phyloP scores from a whole-genome alignment of 1,140 invertebrate genomes.

The Pseudomyrmex flavicornis region DNA sequence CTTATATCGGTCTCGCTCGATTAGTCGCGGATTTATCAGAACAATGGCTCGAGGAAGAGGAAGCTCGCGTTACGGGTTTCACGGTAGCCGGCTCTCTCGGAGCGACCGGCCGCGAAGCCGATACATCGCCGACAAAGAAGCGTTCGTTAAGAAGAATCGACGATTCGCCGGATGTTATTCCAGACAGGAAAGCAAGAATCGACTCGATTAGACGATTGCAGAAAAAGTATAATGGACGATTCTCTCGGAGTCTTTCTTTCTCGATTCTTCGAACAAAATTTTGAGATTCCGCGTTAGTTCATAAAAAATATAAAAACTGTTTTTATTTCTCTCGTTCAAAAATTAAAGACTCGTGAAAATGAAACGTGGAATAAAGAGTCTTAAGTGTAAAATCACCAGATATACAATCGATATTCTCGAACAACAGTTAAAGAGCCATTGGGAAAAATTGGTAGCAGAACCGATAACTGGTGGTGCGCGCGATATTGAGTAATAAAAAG shows the following conservation, averaged over 20 bases:
- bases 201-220: constrained; percentile 31
- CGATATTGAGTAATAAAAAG: not conserved
- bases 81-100: constrained; percentile 61
- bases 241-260: not conserved
- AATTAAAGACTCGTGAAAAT: no score
- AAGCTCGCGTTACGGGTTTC: constrained; percentile 70
- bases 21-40: constrained; percentile 62
- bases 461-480: not conserved
- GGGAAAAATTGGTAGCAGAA: not conserved
- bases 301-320: no score
- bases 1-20: constrained; percentile 64
- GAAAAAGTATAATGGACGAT: constrained; percentile 6
- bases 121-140: constrained; percentile 31
- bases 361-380: no score
- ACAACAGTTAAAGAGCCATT: not conserved
- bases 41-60: constrained; percentile 72
- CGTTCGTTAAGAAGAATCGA: constrained; percentile 37
- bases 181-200: constrained; percentile 52
- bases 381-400: no score
- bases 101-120: constrained; percentile 23
- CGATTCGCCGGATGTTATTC: constrained; percentile 53
- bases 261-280: constrained; percentile 11
- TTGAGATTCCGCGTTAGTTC: not conserved
- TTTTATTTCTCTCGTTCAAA: no score
- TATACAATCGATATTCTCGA: not conserved